A percentile compares a stretch with the other conserved stretches of the same genome.
Evolutionary conservation across 2,797 vertebrate species (phyloP).

Genomic region (Numenius phaeopus): DNA sequence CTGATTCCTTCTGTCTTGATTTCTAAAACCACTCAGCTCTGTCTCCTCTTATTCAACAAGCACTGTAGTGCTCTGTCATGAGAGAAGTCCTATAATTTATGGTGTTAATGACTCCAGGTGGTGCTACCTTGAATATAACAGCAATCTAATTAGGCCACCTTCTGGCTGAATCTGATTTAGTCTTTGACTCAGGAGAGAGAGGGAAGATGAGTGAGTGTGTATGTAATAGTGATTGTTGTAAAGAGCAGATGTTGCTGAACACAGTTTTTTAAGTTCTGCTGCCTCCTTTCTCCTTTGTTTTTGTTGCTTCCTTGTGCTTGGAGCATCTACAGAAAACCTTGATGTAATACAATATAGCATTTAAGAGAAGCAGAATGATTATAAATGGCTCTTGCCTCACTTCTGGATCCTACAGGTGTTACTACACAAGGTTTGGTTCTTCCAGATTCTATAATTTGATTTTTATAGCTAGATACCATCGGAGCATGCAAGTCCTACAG

Average conservation of each 20-base stretch:
- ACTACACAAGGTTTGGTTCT: constrained; percentile 10
- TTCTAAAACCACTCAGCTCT: not conserved
- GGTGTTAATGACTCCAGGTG: constrained; percentile 5
- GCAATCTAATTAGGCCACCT: constrained; percentile 74
- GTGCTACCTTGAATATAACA: constrained; percentile 64
- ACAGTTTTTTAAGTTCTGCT: not conserved
- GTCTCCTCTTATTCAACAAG: not conserved
- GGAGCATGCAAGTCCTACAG: not conserved
- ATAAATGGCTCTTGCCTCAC: constrained; percentile 14
- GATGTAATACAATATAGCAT: constrained; percentile 13
- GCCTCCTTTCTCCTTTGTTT: not conserved
- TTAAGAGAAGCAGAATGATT: not conserved
- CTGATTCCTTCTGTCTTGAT: not conserved
- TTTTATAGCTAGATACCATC: constrained; percentile 51
- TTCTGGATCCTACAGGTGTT: constrained; percentile 36
- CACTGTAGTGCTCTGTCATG: not conserved
- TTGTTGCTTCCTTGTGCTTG: not conserved
- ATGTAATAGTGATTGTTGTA: not conserved
- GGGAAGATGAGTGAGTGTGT: not conserved
- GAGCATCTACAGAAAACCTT: not conserved
- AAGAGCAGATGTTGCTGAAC: not conserved
- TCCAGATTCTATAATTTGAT: constrained; percentile 45
- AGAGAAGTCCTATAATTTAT: not conserved
- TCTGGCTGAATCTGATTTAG: constrained; percentile 65
- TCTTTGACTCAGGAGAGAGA: constrained; percentile 18